Conservation (phyloP, 1,140 invertebrate species). For the Anastatus disparis region DNA sequence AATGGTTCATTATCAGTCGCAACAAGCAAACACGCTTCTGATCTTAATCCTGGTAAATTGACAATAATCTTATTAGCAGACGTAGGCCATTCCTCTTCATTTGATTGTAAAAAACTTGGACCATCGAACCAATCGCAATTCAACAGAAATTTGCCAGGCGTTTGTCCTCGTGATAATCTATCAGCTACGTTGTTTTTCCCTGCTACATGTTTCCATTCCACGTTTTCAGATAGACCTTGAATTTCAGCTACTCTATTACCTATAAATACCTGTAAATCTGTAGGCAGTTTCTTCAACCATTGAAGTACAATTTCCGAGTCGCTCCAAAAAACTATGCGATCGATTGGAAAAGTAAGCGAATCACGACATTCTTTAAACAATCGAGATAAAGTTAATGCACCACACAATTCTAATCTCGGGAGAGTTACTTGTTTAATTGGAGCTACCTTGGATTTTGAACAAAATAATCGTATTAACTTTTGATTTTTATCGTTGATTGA, state of each 20-base stretch:
- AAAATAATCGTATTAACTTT: constrained; percentile 5
- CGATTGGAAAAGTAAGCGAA: not conserved
- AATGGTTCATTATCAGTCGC: not conserved
- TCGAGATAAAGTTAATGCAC: not conserved
- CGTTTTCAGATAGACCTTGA: constrained; percentile 35
- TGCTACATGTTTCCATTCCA: constrained; percentile 28
- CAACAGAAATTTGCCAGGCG: not conserved
- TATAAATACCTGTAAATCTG: constrained; percentile 49
- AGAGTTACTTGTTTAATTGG: constrained; percentile 24
- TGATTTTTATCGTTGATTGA: not conserved
- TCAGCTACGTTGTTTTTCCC: constrained; percentile 39
- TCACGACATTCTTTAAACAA: constrained; percentile 11
- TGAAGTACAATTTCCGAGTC: constrained; percentile 22
- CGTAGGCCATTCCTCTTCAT: not conserved
- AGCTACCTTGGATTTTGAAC: constrained; percentile 24
- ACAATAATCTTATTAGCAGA: not conserved
- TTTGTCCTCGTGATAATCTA: constrained; percentile 28
- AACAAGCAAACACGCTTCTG: not conserved
- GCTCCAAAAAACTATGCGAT: constrained; percentile 11
- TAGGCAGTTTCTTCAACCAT: constrained; percentile 50
- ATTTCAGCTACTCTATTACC: constrained; percentile 50
- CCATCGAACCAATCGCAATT: not conserved
- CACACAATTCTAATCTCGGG: constrained; percentile 33
- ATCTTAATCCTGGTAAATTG: not conserved
- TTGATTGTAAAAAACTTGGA: not conserved